A percentile compares a stretch with the other conserved stretches of the same genome.
These are phyloP conservation scores for Bos indicus DNA, from an alignment of 2,113 vertebrate species.

Conservation along the genomic window DNA sequence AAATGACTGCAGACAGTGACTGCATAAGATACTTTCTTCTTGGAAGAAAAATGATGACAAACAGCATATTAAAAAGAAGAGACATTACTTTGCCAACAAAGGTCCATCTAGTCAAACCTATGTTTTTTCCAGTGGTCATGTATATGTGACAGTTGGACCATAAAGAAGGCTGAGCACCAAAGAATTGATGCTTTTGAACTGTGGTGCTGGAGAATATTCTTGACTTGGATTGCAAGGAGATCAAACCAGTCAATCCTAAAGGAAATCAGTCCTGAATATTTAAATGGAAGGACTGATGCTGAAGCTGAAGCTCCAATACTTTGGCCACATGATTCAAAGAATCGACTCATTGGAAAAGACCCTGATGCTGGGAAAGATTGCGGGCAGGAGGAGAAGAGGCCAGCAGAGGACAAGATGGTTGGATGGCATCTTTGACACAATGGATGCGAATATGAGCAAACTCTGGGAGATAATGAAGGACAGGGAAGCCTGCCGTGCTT, in stretches of 20 bases:
- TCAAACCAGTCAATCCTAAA: not conserved
- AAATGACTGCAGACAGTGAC: not conserved
- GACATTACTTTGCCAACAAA: not conserved
- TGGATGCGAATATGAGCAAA: not conserved
- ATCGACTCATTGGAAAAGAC: not conserved
- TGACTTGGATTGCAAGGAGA: not conserved
- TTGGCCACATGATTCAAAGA: not conserved
- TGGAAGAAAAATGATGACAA: not conserved
- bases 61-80: not conserved
- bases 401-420: not conserved
- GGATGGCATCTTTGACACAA: not conserved
- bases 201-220: not conserved
- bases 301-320: not conserved
- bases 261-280: not conserved
- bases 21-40: not conserved
- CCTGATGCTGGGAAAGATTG: not conserved
- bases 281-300: not conserved
- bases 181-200: not conserved
- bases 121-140: not conserved
- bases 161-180: not conserved
- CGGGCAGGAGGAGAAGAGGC: not conserved
- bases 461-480: not conserved
- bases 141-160: not conserved
- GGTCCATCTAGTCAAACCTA: not conserved
- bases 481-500: not conserved